phyloP scores from a whole-genome alignment of 1,140 invertebrate genomes.

The Hyphantria cunea region DNA sequence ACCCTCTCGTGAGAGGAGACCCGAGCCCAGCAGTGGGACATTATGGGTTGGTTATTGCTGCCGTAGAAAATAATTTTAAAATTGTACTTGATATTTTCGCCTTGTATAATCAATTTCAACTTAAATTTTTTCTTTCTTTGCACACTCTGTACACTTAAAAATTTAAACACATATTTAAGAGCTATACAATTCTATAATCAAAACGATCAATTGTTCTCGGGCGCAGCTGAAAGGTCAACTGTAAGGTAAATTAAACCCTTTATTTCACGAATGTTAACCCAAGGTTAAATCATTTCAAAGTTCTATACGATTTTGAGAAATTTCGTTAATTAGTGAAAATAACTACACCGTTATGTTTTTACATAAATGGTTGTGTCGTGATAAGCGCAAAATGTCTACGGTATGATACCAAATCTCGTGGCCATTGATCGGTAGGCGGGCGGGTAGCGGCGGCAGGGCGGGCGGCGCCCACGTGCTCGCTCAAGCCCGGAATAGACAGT shows the following conservation, averaged over 20 bases:
- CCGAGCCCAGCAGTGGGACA: too few relatives aligned
- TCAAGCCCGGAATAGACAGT: slow-evolving; percentile 75
- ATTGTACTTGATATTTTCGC: too few relatives aligned
- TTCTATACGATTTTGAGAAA: neutral
- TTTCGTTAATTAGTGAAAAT: too few relatives aligned
- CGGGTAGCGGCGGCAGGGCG: slow-evolving; percentile 51
- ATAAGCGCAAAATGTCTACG: slow-evolving; percentile 15
- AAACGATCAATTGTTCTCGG: too few relatives aligned
- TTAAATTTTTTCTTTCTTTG: too few relatives aligned
- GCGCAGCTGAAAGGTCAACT: neutral
- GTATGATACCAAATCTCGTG: slow-evolving; percentile 66
- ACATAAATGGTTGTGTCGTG: slow-evolving; percentile 17
- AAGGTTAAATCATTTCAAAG: neutral
- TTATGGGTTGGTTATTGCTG: too few relatives aligned
- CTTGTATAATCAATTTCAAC: too few relatives aligned
- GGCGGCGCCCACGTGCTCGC: slow-evolving; percentile 69
- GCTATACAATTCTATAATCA: too few relatives aligned
- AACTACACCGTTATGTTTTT: neutral
- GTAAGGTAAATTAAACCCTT: neutral
- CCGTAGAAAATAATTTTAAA: too few relatives aligned
- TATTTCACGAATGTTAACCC: neutral
- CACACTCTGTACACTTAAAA: too few relatives aligned
- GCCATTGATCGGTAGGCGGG: slow-evolving; percentile 71
- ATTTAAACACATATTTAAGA: too few relatives aligned
- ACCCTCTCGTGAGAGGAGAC: too few relatives aligned